These are phyloP conservation scores for Oscheius myriophilus DNA, from an alignment of 2,888 invertebrate genomes.

Conservation along the genomic window DNA sequence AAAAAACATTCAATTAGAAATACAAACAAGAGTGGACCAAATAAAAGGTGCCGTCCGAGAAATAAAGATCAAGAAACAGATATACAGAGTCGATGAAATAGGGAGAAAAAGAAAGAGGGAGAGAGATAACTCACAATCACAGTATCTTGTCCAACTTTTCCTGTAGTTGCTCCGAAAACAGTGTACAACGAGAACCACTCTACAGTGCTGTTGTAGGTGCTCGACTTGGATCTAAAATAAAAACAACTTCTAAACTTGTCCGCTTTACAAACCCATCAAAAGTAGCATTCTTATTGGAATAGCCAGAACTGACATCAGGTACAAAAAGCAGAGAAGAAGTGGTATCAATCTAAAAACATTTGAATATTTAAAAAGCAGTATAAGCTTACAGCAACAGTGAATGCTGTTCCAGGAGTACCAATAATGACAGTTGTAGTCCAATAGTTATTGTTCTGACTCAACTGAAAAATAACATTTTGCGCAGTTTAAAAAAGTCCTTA, in stretches of 20 bases:
- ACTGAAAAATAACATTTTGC: no score
- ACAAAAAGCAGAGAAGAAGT: background rate
- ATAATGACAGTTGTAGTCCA: slow-evolving; percentile 16
- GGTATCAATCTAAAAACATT: background rate
- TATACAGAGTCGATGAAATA: no score
- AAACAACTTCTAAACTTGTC: background rate
- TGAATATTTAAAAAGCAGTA: no score
- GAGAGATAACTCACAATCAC: slow-evolving; percentile 1
- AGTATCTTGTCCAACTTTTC: slow-evolving; percentile 10
- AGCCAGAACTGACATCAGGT: slow-evolving; percentile 2
- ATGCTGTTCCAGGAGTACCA: slow-evolving; percentile 18
- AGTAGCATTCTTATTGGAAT: background rate
- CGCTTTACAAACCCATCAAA: background rate
- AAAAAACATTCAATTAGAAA: background rate
- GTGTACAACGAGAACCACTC: no score
- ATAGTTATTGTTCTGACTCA: background rate
- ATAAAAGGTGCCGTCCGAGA: no score
- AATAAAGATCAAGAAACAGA: no score
- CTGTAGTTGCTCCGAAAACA: background rate
- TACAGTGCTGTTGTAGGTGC: background rate
- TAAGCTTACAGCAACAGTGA: slow-evolving; percentile 2
- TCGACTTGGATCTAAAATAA: background rate
- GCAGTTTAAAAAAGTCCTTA: background rate
- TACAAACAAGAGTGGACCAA: no score
- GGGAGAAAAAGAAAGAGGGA: no score